Conservation (phyloP, 35 echinoderm and acorn worm genomes). For the Chiridota heheva region DNA sequence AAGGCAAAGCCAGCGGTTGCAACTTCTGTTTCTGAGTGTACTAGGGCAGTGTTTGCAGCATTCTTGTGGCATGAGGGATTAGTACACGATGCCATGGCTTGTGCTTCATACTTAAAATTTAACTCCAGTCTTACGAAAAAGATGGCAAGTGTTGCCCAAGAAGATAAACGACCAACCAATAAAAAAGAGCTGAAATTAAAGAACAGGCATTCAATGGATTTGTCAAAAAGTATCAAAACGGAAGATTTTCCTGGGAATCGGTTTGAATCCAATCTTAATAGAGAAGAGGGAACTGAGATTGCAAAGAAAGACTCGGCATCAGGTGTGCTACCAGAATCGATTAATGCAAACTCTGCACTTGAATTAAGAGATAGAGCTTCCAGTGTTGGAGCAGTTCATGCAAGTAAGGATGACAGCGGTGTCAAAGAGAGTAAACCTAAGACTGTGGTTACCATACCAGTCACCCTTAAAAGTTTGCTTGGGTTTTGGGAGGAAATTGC, state of each 20-base stretch:
- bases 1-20: slow-evolving; percentile 73
- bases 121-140: slow-evolving; percentile 77
- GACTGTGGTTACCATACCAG: slow-evolving; percentile 45
- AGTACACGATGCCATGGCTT: slow-evolving; percentile 96
- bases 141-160: slow-evolving; percentile 36
- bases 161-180: slow-evolving; percentile 19
- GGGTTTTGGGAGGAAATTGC: slow-evolving; percentile 92
- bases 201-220: slow-evolving; percentile 96
- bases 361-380: slow-evolving; percentile 49
- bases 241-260: slow-evolving; percentile 34
- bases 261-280: background rate
- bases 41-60: slow-evolving; percentile 79
- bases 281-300: slow-evolving; percentile 2
- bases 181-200: slow-evolving; percentile 79
- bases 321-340: background rate
- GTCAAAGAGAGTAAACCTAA: background rate
- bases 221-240: slow-evolving; percentile 70
- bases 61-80: slow-evolving; percentile 95
- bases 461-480: slow-evolving; percentile 86
- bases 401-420: slow-evolving; percentile 28
- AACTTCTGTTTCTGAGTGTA: slow-evolving; percentile 93
- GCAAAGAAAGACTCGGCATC: slow-evolving; percentile 17
- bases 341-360: background rate
- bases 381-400: slow-evolving; percentile 44
- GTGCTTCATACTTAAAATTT: slow-evolving; percentile 92